Percentiles rank a stretch among this genome's conserved stretches.
phyloP scores from a whole-genome alignment of 2,888 invertebrate genomes.

The Scaptomyza caliginosa region DNA sequence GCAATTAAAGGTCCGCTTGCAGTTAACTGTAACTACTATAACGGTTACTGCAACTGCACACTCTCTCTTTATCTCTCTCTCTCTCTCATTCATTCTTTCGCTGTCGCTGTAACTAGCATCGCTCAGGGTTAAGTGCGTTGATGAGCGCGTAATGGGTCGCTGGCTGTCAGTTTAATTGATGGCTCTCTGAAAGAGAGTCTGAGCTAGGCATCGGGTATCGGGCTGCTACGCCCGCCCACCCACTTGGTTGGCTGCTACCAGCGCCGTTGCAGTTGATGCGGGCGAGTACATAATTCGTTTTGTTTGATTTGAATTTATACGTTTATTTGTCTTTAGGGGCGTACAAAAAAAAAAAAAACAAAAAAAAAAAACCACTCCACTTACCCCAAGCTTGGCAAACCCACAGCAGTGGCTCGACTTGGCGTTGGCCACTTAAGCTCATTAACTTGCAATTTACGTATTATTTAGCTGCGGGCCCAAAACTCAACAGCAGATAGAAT shows the following conservation, averaged over 20 bases:
- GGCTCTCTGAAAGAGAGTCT: constrained; percentile 31
- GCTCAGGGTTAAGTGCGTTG: constrained; percentile 55
- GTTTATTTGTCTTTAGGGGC: constrained; percentile 38
- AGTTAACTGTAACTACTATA: constrained; percentile 24
- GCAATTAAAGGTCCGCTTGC: constrained; percentile 29
- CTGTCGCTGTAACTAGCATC: too few relatives aligned
- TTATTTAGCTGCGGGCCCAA: constrained; percentile 50
- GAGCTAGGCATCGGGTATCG: constrained; percentile 1
- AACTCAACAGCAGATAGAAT: too few relatives aligned
- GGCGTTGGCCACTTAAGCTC: constrained; percentile 67
- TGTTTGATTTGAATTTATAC: constrained; percentile 49
- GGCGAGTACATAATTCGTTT: constrained; percentile 28
- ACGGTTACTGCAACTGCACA: constrained; percentile 6
- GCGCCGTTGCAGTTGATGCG: constrained; percentile 27
- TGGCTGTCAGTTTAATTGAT: constrained; percentile 61
- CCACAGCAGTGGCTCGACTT: constrained; percentile 17
- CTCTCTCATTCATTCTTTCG: neutral
- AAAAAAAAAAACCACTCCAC: constrained; percentile 1
- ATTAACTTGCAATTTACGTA: constrained; percentile 68
- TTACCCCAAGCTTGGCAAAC: neutral
- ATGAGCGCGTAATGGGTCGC: constrained; percentile 65
- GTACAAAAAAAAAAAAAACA: neutral
- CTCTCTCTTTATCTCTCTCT: neutral
- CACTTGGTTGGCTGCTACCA: neutral
- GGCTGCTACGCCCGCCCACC: constrained; percentile 14